Base-by-base conservation (phyloP, 2,797 vertebrate genomes). In the Mormyrops attenuatus region DNA sequence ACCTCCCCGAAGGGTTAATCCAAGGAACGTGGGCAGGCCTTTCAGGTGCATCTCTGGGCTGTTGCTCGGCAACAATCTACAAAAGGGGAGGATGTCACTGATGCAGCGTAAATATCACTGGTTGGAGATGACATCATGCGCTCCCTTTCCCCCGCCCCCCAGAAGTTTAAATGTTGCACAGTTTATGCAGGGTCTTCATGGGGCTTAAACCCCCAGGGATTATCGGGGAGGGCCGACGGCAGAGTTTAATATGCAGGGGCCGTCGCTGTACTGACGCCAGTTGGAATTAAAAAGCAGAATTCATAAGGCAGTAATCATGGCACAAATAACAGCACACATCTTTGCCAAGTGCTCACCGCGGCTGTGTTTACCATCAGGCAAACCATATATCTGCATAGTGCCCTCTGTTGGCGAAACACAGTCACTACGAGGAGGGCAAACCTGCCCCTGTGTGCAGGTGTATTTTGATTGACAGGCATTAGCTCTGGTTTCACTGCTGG, bases 61-160 rank as follows among this genome's bases (percentile, higher is more conserved):
- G 96, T 97, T 96, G 93, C 96, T 92, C 94, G 92, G 96, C 94
- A 95, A 96, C 96, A 89, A 0, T 34, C 90, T 92, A 80, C 38
- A 93, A 93, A 91, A 55, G 91, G 22, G 92, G 93, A 96, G 95
- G 95, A 94, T 93, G 90, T 93, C 91, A 85, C 93, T 94, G 94
- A 95, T 96, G 95, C 95, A 95, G 95, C 93, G 91, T 92, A 93
- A 94, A 94, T 94, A 93, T 95, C 95, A 97, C 96, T 97, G 96
- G 96, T 92, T 93, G 92, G 93, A 93, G 92, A 94, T 96, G 93
- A 97, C 96, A 95, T 97, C 96, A 96, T 95, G 90, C 92, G 89
- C 82, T 89, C 5, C 30, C 7, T 82, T 47, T 26, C 87, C 30
- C 66, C 66, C 66, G 4, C 55, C 53, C 88, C 92, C 91, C 90